These are phyloP conservation scores for Drosophila emarginata DNA, from an alignment of 2,888 invertebrate species.

Conservation along the genomic window DNA sequence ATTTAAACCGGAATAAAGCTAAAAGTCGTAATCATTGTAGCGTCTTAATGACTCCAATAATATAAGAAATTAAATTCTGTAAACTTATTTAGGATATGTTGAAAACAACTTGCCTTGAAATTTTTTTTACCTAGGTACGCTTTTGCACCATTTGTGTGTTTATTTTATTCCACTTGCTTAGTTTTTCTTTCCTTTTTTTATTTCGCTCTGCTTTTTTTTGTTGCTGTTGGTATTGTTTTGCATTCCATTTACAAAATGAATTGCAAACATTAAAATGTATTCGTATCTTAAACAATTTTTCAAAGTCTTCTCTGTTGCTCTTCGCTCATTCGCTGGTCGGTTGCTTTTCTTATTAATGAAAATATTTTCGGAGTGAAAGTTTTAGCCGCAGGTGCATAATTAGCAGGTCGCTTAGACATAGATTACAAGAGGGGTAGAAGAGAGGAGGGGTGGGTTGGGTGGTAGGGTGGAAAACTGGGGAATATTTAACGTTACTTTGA, in stretches of 20 bases:
- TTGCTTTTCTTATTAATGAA: conserved; percentile 49
- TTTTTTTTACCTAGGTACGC: background rate
- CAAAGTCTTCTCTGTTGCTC: conserved; percentile 24
- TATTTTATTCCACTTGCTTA: background rate
- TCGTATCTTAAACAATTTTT: conserved; percentile 25
- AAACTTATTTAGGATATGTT: too few relatives aligned
- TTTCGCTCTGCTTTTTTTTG: background rate
- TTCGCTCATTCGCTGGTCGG: background rate
- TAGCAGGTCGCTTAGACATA: conserved; percentile 37
- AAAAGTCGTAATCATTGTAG: too few relatives aligned
- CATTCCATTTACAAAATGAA: conserved; percentile 62
- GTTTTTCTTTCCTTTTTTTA: background rate
- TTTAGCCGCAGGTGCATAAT: conserved; percentile 66
- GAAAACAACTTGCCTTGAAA: too few relatives aligned
- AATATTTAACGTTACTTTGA: conserved; percentile 14
- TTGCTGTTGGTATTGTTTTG: conserved; percentile 12
- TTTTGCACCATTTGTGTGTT: background rate
- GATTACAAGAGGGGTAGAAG: background rate
- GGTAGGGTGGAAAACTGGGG: background rate
- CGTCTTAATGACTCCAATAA: too few relatives aligned
- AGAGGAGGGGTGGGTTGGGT: background rate
- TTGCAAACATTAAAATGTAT: conserved; percentile 57
- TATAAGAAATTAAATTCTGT: too few relatives aligned
- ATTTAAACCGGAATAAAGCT: too few relatives aligned
- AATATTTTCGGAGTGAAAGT: conserved; percentile 63